Evolutionary conservation across 2,113 vertebrate species (phyloP), one percentile per base, ranked within the genome.

Genomic region (Hyperoodon ampullatus): DNA sequence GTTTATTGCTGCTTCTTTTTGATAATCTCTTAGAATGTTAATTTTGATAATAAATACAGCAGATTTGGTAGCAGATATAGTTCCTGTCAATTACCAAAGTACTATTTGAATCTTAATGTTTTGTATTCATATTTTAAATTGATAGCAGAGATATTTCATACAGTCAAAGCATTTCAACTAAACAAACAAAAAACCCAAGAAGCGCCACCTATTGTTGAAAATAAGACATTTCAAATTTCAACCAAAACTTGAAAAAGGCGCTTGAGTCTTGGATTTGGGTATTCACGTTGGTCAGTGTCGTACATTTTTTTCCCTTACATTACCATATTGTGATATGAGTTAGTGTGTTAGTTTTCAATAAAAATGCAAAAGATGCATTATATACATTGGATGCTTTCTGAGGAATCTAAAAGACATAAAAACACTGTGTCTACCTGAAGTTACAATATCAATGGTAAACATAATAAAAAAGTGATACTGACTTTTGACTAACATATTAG

Each of bases 181-280:
- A 75, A 44, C 14, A 60, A 90, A 75, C 5, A 60, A 83, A 63
- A 65, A 84, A 21, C 82, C 86, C 35, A 78, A 33, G 28, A 92
- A 94, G 90, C 89, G 78, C 97, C 97, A 96, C 72, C 96, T 97
- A 70, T 95, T 91, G 96, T 83, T 97, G 50, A 81, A 92, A 96
- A 78, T 9, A 78, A 91, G 61, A 95, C 68, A 95, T 82, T 96
- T 95, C 85, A 72, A 88, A 82, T 55, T 75, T 92, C 53, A 93
- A 28, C 65, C 44, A 39, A 85, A 93, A 82, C 26, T 72, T 19
- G 18, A 63, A 90, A 63, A 74, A 23, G n/a, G 39, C 0, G 0
- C n/a, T 23, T 28, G 30, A 39, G 16, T 47, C n/a, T 68, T 35
- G n/a, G 18, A 66, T 53, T 44, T 26, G 35, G 14, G 39, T 28